Base-by-base conservation (phyloP, 92 coral and sea anemone species). In the Epizoanthus ramosus region DNA sequence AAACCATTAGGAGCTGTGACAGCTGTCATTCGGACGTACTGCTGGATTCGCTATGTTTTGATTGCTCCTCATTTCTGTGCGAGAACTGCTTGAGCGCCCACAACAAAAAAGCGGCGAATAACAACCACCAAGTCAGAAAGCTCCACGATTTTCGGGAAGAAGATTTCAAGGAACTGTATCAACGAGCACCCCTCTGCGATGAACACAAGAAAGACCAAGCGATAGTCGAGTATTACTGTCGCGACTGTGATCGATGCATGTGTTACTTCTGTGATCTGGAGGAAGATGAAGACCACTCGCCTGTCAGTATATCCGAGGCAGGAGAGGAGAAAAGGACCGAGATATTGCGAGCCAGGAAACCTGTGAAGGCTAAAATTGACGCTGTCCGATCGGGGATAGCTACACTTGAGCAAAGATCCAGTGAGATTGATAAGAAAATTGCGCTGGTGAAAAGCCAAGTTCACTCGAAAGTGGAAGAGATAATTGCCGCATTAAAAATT, bases 261-360 rank as follows among this genome's bases (percentile, higher is more conserved):
- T 93, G 98, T 33, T 84, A 82, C 21, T 79, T 91, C 61, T 93
- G 98, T 69, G 92, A 90, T 57, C 63, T 90, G n/a, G 69, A 83
- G 15, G 90, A 91, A 31, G 82, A 89, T 43, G 88, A 93, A 41
- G 83, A 84, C 8, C 95, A 93, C 74, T 67, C 87, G n/a, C 83
- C 92, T 3, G 83, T 65, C 37, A 86, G 87, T 74, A 59, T 89
- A 12, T 84, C 76, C 80, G 92, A 89, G 43, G 83, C 84, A 25
- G 89, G 84, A 6, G 87, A 85, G 65, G 79, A 70, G 61, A 81
- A 66, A 54, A 85, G 71, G 21, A 60, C 72, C 18, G 79, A 64
- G 53, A 75, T 89, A 53, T 17, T 57, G 8, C 80, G 74, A 75
- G 76, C 83, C 33, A 85, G 56, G 16, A 41, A 80, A 43, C 79